Conservation (phyloP, 2,888 invertebrate genomes). For the Rhopalosiphum nymphaeae region DNA sequence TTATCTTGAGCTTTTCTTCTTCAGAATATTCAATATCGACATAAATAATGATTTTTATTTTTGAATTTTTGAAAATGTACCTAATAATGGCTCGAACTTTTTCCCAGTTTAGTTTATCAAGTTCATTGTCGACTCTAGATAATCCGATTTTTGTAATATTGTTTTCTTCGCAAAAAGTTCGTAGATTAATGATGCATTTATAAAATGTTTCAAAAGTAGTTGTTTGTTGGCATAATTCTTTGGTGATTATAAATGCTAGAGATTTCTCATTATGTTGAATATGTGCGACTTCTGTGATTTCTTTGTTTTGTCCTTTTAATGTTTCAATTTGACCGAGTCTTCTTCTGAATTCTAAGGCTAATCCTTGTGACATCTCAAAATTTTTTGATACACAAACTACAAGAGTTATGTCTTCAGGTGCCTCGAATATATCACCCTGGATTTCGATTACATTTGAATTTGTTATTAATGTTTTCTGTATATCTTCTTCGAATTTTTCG, state of each 20-base stretch:
- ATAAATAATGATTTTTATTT: background rate
- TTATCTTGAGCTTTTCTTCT: background rate
- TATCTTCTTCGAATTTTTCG: too few species aligned
- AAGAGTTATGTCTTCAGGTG: background rate
- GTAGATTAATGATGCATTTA: background rate
- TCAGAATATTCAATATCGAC: background rate
- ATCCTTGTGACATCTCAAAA: background rate
- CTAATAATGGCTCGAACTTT: background rate
- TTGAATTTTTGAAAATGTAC: conserved; percentile 1
- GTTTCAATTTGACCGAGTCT: background rate
- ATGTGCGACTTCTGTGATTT: background rate
- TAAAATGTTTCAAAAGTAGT: background rate
- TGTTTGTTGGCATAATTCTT: background rate
- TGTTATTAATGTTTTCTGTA: background rate
- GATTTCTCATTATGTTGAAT: background rate
- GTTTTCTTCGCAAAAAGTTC: background rate
- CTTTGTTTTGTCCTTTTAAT: background rate
- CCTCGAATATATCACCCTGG: background rate
- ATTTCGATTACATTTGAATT: background rate
- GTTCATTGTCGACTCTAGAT: background rate
- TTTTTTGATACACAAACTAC: background rate
- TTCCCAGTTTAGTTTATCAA: background rate
- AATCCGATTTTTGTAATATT: background rate
- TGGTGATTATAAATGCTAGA: background rate
- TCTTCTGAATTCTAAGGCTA: background rate